Conservation (phyloP, 1,140 invertebrate species). For the Halictus rubicundus region DNA sequence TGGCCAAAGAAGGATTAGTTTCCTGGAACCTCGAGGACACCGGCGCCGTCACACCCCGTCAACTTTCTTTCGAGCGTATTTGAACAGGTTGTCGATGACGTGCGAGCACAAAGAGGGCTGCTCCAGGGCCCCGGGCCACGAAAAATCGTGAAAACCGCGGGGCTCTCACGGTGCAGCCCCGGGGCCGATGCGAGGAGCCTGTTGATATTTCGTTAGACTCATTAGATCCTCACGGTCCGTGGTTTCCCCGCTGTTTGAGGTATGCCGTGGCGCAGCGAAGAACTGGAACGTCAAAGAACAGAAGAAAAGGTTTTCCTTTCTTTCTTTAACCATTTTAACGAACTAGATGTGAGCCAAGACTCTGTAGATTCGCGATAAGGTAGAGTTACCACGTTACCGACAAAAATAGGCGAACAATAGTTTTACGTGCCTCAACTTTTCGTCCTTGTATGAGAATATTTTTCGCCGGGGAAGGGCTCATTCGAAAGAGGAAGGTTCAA, state of each 20-base stretch:
- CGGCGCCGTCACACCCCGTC: constrained; percentile 26
- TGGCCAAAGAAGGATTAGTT: constrained; percentile 45
- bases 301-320: no score
- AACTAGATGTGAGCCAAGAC: no score
- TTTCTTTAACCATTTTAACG: no score
- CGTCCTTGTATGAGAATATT: no score
- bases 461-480: no score
- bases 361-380: no score
- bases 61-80: constrained; percentile 30
- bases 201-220: constrained; percentile 35
- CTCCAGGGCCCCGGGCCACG: neutral
- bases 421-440: no score
- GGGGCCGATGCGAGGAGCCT: neutral
- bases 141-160: neutral
- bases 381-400: no score
- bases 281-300: no score
- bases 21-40: constrained; percentile 19
- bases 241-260: neutral
- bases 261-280: neutral
- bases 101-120: neutral
- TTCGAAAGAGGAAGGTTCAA: no score
- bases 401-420: no score
- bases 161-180: neutral
- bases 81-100: constrained; percentile 55
- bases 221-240: neutral